Evolutionary conservation across 64 coral and sea anemone genomes (phyloP), one percentile per base, ranked within the genome.

Genomic region (Stichodactyla mertensii): DNA sequence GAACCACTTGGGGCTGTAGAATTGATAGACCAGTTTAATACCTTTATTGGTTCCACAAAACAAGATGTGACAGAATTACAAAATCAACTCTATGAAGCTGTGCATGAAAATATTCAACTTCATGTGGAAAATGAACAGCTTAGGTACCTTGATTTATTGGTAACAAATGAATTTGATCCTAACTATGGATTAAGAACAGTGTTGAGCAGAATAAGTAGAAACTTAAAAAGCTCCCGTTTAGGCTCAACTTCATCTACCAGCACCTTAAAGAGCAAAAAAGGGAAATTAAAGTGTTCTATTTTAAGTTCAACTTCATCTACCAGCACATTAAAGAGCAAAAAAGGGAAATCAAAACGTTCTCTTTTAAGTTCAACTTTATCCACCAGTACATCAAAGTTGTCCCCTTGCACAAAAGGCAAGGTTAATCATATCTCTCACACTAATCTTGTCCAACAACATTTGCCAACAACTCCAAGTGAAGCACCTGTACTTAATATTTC

Each of bases 21-120:
- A 10, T 45, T 64, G 31, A 57, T 85, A 12, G 83, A 59, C 22
- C 55, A 85, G 27, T 85, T 56, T 60, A 64, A 85, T 10, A 64
- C 83, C 52, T 61, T 85, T 24, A 36, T 85, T 56, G 7, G 7
- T 28, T 62, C 56, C 7, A 61, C 51, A 20, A 55, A 61, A 19
- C 83, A 85, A 55, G 55, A 57, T 16, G 13, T 85, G 55, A 61
- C 7, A 10, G 55, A 85, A 62, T 61, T 85, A 61, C 16, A 62
- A 16, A 64, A 61, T 36, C 24, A 85, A 36, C 56, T 85, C 10
- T 60, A 61, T 8, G 57, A 85, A 18, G 54, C 27, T 23, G 60
- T n/a, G 11, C 1, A 85, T 60, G 15, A 85, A 58, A 85, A 23
- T 85, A 85, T 58, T 85, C 3, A 85, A 26, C 45, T 85, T 85